phyloP scores from a whole-genome alignment of 92 coral and sea anemone genomes.

The Desmophyllum pertusum region DNA sequence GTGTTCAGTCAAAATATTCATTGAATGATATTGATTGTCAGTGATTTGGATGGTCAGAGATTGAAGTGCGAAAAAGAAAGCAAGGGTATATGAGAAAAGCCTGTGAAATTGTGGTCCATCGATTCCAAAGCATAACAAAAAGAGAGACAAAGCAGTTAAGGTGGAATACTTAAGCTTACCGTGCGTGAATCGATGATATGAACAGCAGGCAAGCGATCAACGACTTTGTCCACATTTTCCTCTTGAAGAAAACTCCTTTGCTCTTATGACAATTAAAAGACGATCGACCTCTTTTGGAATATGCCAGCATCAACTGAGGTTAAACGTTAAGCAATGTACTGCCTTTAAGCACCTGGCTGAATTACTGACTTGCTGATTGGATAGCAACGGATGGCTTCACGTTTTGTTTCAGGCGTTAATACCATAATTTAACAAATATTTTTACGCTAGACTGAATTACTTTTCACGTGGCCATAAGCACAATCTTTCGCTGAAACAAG shows the following conservation, averaged over 20 bases:
- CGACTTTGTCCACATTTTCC: not conserved
- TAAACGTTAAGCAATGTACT: not conserved
- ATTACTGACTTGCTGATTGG: not conserved
- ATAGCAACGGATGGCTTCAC: not conserved
- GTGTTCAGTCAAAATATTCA: too few species aligned
- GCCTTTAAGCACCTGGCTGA: not conserved
- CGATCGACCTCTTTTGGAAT: not conserved
- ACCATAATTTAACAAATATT: too few species aligned
- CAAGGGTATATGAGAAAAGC: too few species aligned
- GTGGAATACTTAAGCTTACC: not conserved
- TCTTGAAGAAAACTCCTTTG: too few species aligned
- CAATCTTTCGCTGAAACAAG: too few species aligned
- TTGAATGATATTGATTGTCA: too few species aligned
- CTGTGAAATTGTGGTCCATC: not conserved
- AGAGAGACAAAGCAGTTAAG: not conserved
- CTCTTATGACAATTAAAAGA: not conserved
- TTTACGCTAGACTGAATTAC: too few species aligned
- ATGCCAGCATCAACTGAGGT: not conserved
- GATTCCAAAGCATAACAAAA: not conserved
- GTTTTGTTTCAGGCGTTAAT: too few species aligned
- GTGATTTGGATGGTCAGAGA: too few species aligned
- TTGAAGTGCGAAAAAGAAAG: too few species aligned
- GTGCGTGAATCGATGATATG: constrained; percentile 3
- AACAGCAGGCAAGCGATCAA: not conserved
- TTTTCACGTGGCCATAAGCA: too few species aligned